A percentile compares a stretch with the other conserved stretches of the same genome.
phyloP scores from a whole-genome alignment of 2,888 invertebrate genomes.

The Atrina japonica region DNA sequence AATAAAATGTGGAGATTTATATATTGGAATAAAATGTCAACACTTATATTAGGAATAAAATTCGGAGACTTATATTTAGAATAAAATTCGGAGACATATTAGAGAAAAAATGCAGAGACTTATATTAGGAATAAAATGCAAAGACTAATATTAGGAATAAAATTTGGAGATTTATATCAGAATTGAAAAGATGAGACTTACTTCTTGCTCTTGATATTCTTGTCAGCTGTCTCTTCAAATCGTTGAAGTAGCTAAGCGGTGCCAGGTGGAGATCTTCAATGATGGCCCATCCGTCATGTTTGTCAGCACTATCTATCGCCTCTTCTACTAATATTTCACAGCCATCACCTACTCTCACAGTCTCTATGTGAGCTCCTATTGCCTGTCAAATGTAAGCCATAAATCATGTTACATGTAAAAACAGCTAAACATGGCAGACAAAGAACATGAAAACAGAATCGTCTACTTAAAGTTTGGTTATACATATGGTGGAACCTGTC shows the following conservation, averaged over 20 bases:
- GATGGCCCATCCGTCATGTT: slow-evolving; percentile 76
- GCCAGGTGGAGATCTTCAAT: slow-evolving; percentile 77
- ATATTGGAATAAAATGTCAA: no score
- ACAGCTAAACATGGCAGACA: no score
- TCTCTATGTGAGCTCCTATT: slow-evolving; percentile 54
- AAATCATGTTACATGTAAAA: no score
- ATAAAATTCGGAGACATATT: no score
- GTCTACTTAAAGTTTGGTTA: background rate
- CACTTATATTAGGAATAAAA: no score
- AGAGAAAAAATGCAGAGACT: no score
- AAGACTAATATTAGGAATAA: no score
- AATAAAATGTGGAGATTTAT: no score
- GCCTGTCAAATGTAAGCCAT: slow-evolving; percentile 35
- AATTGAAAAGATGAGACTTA: slow-evolving; percentile 17
- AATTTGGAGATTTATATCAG: no score
- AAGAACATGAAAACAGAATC: background rate
- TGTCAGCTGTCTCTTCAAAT: slow-evolving; percentile 70
- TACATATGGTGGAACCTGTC: background rate
- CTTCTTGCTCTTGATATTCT: slow-evolving; percentile 63
- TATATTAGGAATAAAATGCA: no score
- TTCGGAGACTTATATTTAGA: no score
- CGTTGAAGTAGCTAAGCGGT: slow-evolving; percentile 60
- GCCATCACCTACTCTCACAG: slow-evolving; percentile 71
- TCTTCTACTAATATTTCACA: slow-evolving; percentile 67
- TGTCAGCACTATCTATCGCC: slow-evolving; percentile 73